Evolutionary conservation across 92 coral and sea anemone species (phyloP), one percentile per base, ranked within the genome.

Genomic region (Umimayanthus chanpuru): DNA sequence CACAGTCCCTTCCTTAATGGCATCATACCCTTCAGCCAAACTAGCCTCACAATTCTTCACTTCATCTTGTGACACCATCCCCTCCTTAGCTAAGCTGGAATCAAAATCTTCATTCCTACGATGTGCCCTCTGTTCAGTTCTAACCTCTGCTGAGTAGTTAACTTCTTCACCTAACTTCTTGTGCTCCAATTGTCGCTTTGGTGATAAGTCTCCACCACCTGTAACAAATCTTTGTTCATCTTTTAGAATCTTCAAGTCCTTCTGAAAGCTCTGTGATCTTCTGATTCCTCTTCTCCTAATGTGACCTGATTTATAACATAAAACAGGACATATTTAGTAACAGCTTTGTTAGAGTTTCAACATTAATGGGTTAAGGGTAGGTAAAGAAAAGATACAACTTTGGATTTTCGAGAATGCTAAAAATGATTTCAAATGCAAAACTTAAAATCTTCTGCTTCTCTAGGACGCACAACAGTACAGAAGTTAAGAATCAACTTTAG

Each of bases 221-320:
- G 65, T 28, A 43, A 30, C 78, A 26, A 14, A 15, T 28, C 66
- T 70, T 10, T 67, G 65, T 30, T 70, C 87, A 26, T 43, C 56
- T 41, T 83, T 83, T 44, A 39, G 78, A 68, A 16, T 43, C 78
- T 47, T 83, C 8, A 70, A 47, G 44, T 83, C 87, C 32, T 47
- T 91, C 43, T 89, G 92, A 76, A 94, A 90, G 80, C 92, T 93
- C n/a, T 85, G 96, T 81, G 94, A 86, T 11, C 93, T 85, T 66
- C 86, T 85, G 73, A 94, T 88, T 20, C 85, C 86, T 20, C 86
- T 88, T 81, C 92, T 88, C 55, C 82, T 91, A 49, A 30, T n/a
- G 14, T 70, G 78, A 14, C 87, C 87, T 83, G 23, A 15, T 67
- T 28, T 0, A 43, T 41, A 25, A 77, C 38, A n/a, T 21, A 80